Evolutionary conservation across 2,113 vertebrate genomes (phyloP), one percentile per base, ranked within the genome.

Genomic region (Nothobranchius furzeri): DNA sequence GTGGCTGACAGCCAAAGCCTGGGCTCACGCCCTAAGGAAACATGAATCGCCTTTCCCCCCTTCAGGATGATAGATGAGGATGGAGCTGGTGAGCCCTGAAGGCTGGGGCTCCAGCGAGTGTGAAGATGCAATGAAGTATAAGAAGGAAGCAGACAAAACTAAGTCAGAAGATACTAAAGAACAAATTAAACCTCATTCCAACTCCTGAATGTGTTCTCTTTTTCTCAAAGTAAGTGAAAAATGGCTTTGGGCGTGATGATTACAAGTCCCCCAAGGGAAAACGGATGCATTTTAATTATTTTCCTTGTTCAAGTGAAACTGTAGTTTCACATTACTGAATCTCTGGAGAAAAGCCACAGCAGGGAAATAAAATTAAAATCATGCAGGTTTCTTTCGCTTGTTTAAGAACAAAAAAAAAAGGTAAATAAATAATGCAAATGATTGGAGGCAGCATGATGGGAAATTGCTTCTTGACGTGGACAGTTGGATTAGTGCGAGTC

Each of bases 11-110:
- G 78, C 56, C 60, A 42, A 17, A 64, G 72, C 74, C 47, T 65
- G 35, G 24, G 69, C 68, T 70, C 64, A 71, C 7, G 58, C 73
- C 81, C 70, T 55, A 35, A 82, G 83, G 86, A 90, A 87, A 80
- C 68, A 64, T 75, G 84, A 87, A 85, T 85, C 65, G 85, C 75
- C 79, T 62, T 64, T 64, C 62, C 54, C 60, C 66, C 60, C 67
- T 87, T 84, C 86, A 87, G 72, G 67, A 87, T 90, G 87, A 90
- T 84, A 82, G 82, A 90, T 87, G 85, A 83, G 75, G 63, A 75
- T 55, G 53, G 63, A 63, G 60, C 53, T 9, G 5, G 69, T 35
- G 35, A 71, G 64, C 78, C 85, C 76, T 58, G n/a, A 84, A 79
- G 86, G 78, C 57, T 70, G 60, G 63, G 58, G 60, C 69, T 82